These are phyloP conservation scores for Silurus lanzhouensis DNA, from an alignment of 2,797 vertebrate genomes.

Conservation along the genomic window DNA sequence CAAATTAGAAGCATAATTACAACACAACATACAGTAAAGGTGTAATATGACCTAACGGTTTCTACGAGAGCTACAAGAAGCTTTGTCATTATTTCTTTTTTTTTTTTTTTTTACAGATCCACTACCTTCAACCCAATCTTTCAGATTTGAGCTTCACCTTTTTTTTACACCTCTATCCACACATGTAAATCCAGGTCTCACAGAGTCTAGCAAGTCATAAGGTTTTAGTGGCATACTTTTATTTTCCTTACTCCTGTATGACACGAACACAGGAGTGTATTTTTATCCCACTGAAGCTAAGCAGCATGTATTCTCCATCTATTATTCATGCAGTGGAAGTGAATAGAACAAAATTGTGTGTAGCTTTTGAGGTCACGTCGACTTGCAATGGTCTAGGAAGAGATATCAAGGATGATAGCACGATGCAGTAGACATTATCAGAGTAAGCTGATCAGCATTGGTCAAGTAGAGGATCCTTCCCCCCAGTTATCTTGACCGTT, in stretches of 20 bases:
- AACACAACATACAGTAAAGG: background rate
- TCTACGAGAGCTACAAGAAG: background rate
- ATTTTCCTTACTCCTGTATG: slow-evolving; percentile 29
- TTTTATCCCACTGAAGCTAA: slow-evolving; percentile 49
- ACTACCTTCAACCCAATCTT: background rate
- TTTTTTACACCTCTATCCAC: background rate
- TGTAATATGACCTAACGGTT: background rate
- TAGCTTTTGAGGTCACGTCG: slow-evolving; percentile 46
- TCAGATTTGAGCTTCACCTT: background rate
- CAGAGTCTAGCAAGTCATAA: background rate
- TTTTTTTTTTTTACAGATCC: background rate
- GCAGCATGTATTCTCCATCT: slow-evolving; percentile 40
- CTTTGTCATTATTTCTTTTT: background rate
- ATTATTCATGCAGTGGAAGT: slow-evolving; percentile 56
- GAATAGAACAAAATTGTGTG: slow-evolving; percentile 44
- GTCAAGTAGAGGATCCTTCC: slow-evolving; percentile 1
- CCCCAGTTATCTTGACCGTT: background rate
- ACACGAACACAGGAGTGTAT: slow-evolving; percentile 47
- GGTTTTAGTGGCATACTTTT: slow-evolving; percentile 1
- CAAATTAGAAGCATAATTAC: background rate
- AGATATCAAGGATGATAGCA: slow-evolving; percentile 14
- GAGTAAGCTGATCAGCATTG: background rate
- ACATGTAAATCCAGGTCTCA: background rate
- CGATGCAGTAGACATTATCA: background rate
- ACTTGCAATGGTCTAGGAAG: slow-evolving; percentile 9